Evolutionary conservation across 2,113 vertebrate species (phyloP).

Genomic region (Dendrocopos noguchii): DNA sequence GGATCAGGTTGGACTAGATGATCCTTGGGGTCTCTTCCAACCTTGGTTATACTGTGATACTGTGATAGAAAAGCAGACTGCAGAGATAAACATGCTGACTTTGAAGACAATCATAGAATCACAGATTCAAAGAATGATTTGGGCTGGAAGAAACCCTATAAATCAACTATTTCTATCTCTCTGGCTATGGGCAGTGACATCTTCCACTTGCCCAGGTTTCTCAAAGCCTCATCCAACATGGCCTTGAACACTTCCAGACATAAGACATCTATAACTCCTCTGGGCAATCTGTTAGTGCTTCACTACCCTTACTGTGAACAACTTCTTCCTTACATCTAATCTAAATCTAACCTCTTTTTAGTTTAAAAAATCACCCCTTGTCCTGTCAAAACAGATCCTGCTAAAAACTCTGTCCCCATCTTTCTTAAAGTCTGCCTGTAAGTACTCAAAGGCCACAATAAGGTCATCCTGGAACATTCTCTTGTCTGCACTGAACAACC

Average conservation of each 20-base stretch:
- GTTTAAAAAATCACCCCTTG: background rate
- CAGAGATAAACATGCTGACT: background rate
- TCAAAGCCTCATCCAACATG: background rate
- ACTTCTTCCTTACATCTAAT: background rate
- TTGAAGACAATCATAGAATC: background rate
- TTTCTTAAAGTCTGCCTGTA: background rate
- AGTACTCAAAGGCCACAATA: background rate
- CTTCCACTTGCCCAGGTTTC: background rate
- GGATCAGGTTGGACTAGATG: too few relatives aligned
- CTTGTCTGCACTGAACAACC: background rate
- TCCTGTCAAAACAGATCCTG: background rate
- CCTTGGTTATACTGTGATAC: too few relatives aligned
- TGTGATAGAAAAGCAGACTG: too few relatives aligned
- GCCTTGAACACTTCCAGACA: background rate
- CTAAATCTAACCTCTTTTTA: too few relatives aligned
- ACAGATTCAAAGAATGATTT: background rate
- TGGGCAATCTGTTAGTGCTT: background rate
- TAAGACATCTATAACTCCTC: background rate
- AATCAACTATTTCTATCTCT: background rate
- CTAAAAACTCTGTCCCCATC: background rate
- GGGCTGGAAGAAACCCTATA: background rate
- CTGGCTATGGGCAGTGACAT: background rate
- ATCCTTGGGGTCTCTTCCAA: too few relatives aligned
- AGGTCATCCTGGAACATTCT: background rate
- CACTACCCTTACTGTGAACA: background rate